These are phyloP conservation scores for Silurus aristotelis DNA, from an alignment of 2,797 vertebrate genomes.

Conservation along the genomic window DNA sequence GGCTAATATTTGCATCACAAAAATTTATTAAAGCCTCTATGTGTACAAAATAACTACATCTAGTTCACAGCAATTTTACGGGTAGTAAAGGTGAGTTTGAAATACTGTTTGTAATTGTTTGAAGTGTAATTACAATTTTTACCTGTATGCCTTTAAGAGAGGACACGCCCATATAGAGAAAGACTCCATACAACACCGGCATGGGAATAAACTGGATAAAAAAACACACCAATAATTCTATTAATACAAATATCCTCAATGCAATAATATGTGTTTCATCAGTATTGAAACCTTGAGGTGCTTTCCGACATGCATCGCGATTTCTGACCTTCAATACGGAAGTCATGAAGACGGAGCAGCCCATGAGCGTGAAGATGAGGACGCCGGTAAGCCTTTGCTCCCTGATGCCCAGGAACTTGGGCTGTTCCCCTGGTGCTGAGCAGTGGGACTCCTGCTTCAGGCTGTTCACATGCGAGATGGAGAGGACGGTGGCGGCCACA, in stretches of 20 bases:
- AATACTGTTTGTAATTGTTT: background rate
- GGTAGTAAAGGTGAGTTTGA: background rate
- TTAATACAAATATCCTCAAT: background rate
- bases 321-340: conserved; percentile 70
- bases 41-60: background rate
- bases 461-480: conserved; percentile 96
- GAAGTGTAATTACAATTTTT: background rate
- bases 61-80: background rate
- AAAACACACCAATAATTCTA: background rate
- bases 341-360: conserved; percentile 95
- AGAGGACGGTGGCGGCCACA: conserved; percentile 93
- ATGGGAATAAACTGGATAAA: conserved; percentile 90
- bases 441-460: conserved; percentile 93
- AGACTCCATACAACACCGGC: conserved; percentile 95
- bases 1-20: background rate
- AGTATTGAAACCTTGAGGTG: background rate
- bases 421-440: conserved; percentile 93
- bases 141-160: conserved; percentile 96
- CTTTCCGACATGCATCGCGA: background rate
- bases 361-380: conserved; percentile 94
- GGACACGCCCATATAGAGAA: conserved; percentile 96
- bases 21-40: background rate
- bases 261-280: background rate
- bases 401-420: conserved; percentile 90
- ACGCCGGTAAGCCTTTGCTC: conserved; percentile 93